phyloP scores from a whole-genome alignment of 1,140 invertebrate genomes.

The Drosophila jambulina region DNA sequence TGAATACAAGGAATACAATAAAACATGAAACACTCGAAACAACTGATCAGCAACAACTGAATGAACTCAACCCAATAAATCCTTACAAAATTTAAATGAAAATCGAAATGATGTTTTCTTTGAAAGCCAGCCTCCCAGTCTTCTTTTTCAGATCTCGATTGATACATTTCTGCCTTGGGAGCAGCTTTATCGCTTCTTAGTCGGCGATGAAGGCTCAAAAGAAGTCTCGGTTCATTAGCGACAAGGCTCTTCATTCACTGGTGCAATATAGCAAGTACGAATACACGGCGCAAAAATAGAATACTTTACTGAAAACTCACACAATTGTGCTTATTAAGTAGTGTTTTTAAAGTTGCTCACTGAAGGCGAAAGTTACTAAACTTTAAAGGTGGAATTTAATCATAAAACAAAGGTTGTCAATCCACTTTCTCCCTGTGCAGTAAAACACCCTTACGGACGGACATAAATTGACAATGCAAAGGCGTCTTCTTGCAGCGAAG shows the following conservation, averaged over 20 bases:
- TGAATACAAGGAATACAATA: slow-evolving; percentile 75
- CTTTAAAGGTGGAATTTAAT: background rate
- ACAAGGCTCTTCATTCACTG: slow-evolving; percentile 26
- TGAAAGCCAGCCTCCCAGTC: background rate
- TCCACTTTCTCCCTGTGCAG: background rate
- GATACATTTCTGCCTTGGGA: slow-evolving; percentile 3
- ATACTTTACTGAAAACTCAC: too few relatives aligned
- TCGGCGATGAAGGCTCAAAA: slow-evolving; percentile 2
- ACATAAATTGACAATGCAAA: slow-evolving; percentile 56
- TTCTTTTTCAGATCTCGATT: slow-evolving; percentile 7
- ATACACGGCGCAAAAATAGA: background rate
- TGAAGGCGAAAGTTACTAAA: too few relatives aligned
- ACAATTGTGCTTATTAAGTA: too few relatives aligned
- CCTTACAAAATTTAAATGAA: slow-evolving; percentile 70
- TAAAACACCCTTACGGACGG: slow-evolving; percentile 1
- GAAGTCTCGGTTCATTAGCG: slow-evolving; percentile 18
- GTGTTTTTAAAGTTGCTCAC: too few relatives aligned
- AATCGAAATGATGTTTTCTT: slow-evolving; percentile 16
- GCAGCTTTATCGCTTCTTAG: slow-evolving; percentile 1
- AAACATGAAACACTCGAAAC: slow-evolving; percentile 32
- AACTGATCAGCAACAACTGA: slow-evolving; percentile 63
- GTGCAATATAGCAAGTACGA: slow-evolving; percentile 35
- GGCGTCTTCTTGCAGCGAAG: slow-evolving; percentile 25
- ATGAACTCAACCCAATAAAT: slow-evolving; percentile 71
- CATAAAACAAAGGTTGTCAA: background rate